phyloP scores from a whole-genome alignment of 2,113 vertebrate species.

The Podiceps cristatus region DNA sequence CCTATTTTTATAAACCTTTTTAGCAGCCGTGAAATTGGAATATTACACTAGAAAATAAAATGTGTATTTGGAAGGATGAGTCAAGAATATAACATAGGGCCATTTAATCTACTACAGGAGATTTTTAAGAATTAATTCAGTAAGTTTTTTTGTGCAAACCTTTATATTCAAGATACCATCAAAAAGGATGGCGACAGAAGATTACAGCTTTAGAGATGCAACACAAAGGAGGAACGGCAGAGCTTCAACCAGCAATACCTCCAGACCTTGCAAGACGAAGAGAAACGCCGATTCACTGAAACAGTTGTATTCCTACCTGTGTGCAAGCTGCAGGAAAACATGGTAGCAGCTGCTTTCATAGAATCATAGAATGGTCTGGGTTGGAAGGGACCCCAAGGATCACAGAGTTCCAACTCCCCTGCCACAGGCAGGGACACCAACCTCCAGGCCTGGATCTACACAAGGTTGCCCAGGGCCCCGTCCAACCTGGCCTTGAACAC shows the following conservation, averaged over 20 bases:
- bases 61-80: background rate
- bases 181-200: background rate
- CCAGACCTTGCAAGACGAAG: background rate
- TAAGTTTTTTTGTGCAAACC: background rate
- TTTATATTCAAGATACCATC: background rate
- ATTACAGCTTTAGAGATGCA: background rate
- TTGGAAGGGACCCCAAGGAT: no score
- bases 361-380: no score
- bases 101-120: background rate
- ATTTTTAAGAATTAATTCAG: slow-evolving; percentile 8
- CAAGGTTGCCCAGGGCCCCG: no score
- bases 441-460: no score
- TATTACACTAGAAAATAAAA: slow-evolving; percentile 12
- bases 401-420: no score
- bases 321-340: background rate
- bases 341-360: background rate
- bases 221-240: background rate
- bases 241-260: background rate
- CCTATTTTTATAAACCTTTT: slow-evolving; percentile 8
- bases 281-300: background rate
- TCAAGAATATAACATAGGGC: background rate
- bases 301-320: background rate
- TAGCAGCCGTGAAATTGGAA: background rate
- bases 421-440: no score
- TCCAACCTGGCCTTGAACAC: no score